phyloP scores from a whole-genome alignment of 2,797 vertebrate species.

The Mionectes olivaceus region DNA sequence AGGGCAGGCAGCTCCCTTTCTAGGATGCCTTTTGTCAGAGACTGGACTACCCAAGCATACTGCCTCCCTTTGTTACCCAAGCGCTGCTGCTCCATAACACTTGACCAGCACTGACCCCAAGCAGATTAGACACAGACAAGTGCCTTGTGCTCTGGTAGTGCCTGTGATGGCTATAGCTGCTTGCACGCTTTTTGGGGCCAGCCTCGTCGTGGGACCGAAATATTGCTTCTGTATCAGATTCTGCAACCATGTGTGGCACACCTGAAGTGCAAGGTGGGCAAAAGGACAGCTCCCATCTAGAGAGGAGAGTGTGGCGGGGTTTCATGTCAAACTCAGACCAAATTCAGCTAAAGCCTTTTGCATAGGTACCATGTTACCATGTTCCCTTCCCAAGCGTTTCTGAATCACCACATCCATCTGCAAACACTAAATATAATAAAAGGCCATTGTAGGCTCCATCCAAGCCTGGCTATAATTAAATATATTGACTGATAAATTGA shows the following conservation, averaged over 20 bases:
- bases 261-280: background rate
- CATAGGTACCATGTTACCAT: background rate
- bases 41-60: background rate
- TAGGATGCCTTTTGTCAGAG: background rate
- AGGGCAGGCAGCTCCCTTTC: background rate
- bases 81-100: background rate
- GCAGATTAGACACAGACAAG: background rate
- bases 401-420: conserved; percentile 15
- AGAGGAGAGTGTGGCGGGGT: background rate
- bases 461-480: conserved; percentile 56
- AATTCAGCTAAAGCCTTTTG: background rate
- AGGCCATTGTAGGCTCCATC: conserved; percentile 30
- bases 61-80: background rate
- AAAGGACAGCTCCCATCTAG: background rate
- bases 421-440: conserved; percentile 38
- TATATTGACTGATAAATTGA: conserved; percentile 56
- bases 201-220: fast-evolving
- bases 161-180: fast-evolving
- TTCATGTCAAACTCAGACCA: background rate
- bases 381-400: background rate
- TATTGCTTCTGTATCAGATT: fast-evolving
- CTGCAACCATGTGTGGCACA: background rate
- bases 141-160: fast-evolving
- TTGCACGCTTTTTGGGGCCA: fast-evolving
- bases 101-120: background rate